A percentile compares a stretch with the other conserved stretches of the same genome.
Conservation (phyloP, 2,113 vertebrate species). For the Nothoprocta pentlandii region DNA sequence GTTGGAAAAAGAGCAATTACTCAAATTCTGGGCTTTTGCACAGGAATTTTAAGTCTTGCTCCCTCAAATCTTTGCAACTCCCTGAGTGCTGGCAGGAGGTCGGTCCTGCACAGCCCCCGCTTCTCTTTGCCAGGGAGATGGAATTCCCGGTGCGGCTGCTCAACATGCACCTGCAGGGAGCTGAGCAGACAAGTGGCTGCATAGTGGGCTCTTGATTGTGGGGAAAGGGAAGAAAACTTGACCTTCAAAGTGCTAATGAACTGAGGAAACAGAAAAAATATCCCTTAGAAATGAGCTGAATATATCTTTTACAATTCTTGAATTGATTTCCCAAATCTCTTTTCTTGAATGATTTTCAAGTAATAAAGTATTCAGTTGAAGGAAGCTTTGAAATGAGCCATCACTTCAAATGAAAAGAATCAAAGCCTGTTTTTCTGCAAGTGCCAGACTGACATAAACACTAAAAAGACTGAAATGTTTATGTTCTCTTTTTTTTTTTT, state of each 20-base stretch:
- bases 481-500: background rate
- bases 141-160: background rate
- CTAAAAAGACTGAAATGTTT: constrained; percentile 9
- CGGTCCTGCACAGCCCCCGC: background rate
- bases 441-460: constrained; percentile 9
- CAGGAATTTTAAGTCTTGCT: background rate
- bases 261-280: background rate
- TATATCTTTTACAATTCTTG: background rate
- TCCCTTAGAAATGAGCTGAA: background rate
- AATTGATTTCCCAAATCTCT: no score
- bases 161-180: background rate
- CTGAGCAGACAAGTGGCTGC: background rate
- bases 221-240: background rate
- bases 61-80: background rate
- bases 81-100: background rate
- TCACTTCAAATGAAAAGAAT: constrained; percentile 35
- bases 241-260: background rate
- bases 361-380: background rate
- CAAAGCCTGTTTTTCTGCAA: background rate
- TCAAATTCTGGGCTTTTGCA: background rate
- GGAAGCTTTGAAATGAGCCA: background rate
- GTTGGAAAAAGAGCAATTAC: background rate
- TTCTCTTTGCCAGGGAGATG: background rate
- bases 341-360: background rate
- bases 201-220: background rate